phyloP scores from a whole-genome alignment of 92 coral and sea anemone species.

The Bergia sp. region DNA sequence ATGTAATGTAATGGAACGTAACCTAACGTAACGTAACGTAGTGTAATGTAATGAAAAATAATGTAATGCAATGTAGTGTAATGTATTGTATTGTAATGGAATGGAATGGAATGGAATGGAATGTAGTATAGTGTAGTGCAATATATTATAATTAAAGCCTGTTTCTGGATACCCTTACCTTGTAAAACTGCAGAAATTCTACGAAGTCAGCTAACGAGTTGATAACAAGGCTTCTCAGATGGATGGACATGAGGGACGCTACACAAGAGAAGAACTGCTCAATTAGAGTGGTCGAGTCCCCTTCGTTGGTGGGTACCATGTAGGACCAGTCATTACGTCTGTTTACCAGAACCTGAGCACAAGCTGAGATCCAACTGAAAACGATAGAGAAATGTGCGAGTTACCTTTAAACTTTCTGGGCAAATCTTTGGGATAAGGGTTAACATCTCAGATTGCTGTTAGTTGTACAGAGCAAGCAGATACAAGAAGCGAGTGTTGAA shows the following conservation, averaged over 20 bases:
- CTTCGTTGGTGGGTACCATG: slow-evolving; percentile 84
- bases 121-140: too few relatives aligned
- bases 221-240: slow-evolving; percentile 92
- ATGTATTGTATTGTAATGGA: too few relatives aligned
- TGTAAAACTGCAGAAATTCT: slow-evolving; percentile 77
- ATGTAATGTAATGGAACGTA: too few relatives aligned
- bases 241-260: slow-evolving; percentile 95
- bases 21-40: too few relatives aligned
- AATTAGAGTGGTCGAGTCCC: slow-evolving; percentile 82
- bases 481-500: too few relatives aligned
- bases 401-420: not conserved
- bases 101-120: too few relatives aligned
- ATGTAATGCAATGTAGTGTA: too few relatives aligned
- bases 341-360: slow-evolving; percentile 84
- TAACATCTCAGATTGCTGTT: not conserved
- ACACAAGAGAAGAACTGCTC: slow-evolving; percentile 97
- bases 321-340: slow-evolving; percentile 89
- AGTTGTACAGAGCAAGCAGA: not conserved
- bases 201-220: slow-evolving; percentile 93
- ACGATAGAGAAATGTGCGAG: not conserved
- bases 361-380: slow-evolving; percentile 94
- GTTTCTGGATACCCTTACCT: slow-evolving; percentile 58
- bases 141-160: not conserved
- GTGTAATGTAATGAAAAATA: too few relatives aligned
- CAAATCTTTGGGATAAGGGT: not conserved